A percentile compares a stretch with the other conserved stretches of the same genome.
These are phyloP conservation scores for Rhinichthys osculus DNA, from an alignment of 2,797 vertebrate species.

Conservation along the genomic window DNA sequence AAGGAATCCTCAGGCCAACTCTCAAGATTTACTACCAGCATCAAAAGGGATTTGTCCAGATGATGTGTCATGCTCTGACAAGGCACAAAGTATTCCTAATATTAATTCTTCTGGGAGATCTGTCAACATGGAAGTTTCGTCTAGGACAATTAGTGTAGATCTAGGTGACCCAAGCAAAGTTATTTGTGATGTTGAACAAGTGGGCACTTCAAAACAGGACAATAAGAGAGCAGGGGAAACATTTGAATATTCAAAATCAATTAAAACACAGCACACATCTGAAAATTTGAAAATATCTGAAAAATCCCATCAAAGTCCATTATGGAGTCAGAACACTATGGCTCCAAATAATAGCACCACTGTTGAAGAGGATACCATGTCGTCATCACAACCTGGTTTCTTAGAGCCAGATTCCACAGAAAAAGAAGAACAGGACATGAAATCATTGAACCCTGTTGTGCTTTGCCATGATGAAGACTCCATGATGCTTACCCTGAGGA, in stretches of 20 bases:
- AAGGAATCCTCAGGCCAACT: not conserved
- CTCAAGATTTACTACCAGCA: not conserved
- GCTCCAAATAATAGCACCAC: slow-evolving; percentile 69
- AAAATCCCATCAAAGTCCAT: slow-evolving; percentile 49
- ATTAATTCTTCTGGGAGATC: slow-evolving; percentile 43
- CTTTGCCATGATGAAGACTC: slow-evolving; percentile 88
- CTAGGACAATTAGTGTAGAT: slow-evolving; percentile 74
- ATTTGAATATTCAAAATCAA: not conserved
- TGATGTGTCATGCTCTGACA: slow-evolving; percentile 38
- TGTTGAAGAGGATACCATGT: slow-evolving; percentile 61
- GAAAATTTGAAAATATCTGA: slow-evolving; percentile 2
- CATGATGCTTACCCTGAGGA: slow-evolving; percentile 89
- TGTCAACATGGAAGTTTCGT: slow-evolving; percentile 69
- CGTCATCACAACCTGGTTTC: slow-evolving; percentile 54
- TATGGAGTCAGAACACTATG: slow-evolving; percentile 44
- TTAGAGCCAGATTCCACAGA: slow-evolving; percentile 70
- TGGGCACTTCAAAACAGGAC: slow-evolving; percentile 38
- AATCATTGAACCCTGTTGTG: slow-evolving; percentile 65
- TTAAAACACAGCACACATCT: not conserved
- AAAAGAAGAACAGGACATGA: slow-evolving; percentile 52
- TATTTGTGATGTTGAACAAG: slow-evolving; percentile 64
- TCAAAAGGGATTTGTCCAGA: slow-evolving; percentile 36
- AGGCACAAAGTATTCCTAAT: slow-evolving; percentile 14
- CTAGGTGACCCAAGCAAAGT: slow-evolving; percentile 68
- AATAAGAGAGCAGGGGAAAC: not conserved